Evolutionary conservation across 2,113 vertebrate genomes (phyloP).

Genomic region (Scatophagus argus): DNA sequence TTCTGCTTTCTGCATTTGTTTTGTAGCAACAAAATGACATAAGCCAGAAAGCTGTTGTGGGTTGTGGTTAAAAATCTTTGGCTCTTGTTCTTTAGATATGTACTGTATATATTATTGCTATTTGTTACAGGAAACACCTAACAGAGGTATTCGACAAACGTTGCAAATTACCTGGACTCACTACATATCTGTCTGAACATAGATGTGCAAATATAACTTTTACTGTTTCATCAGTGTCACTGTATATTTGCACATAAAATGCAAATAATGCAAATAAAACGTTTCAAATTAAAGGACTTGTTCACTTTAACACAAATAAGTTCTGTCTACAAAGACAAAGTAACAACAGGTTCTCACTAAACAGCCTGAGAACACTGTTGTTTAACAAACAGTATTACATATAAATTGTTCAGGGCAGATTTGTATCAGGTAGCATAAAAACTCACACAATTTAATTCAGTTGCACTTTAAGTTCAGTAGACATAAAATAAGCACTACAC

Average conservation of each 20-base stretch:
- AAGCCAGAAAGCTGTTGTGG: neutral
- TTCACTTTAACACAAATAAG: neutral
- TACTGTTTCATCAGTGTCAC: no score
- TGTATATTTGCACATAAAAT: no score
- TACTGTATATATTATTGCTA: neutral
- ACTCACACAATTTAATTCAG: neutral
- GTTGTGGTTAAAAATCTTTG: no score
- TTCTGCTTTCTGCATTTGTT: neutral
- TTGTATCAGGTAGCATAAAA: neutral
- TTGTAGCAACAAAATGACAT: neutral
- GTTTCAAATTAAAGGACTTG: neutral
- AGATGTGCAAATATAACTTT: neutral
- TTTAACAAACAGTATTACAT: no score
- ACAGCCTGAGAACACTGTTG: no score
- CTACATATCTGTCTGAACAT: no score
- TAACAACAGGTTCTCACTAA: neutral
- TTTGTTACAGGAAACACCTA: neutral
- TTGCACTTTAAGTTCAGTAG: neutral
- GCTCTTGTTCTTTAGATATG: no score
- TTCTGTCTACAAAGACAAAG: neutral
- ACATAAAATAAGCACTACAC: neutral
- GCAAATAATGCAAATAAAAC: neutral
- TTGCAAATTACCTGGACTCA: neutral
- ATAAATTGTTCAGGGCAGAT: no score
- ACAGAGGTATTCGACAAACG: neutral